Conservation (phyloP, 2,888 invertebrate genomes). For the Seira ritae region DNA sequence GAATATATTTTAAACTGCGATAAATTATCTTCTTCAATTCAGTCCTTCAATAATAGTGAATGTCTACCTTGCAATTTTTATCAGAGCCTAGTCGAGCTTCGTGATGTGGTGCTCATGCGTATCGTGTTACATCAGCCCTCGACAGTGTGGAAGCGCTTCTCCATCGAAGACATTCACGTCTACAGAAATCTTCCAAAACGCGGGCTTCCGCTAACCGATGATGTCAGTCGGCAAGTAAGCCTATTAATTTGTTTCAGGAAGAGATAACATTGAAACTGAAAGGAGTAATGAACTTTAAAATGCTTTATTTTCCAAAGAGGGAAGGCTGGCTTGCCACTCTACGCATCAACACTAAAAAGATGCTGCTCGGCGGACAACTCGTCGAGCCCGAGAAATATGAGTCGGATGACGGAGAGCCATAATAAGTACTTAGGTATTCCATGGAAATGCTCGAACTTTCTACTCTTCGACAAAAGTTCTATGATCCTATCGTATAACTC, state of each 20-base stretch:
- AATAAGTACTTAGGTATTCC: too few species aligned
- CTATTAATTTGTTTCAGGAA: not conserved
- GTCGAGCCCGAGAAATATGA: constrained; percentile 71
- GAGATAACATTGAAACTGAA: not conserved
- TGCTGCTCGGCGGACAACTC: constrained; percentile 70
- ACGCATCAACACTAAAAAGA: constrained; percentile 70
- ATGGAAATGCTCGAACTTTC: too few species aligned
- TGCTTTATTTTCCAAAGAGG: constrained; percentile 56
- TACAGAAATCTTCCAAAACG: constrained; percentile 71
- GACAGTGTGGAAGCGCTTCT: constrained; percentile 75
- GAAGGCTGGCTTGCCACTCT: constrained; percentile 71
- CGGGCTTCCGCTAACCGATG: constrained; percentile 66
- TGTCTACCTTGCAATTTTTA: constrained; percentile 17
- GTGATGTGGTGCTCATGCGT: constrained; percentile 74
- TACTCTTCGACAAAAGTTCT: too few species aligned
- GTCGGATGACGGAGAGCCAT: constrained; percentile 65
- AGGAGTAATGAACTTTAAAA: constrained; percentile 16
- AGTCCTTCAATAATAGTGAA: too few species aligned
- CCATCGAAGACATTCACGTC: constrained; percentile 75
- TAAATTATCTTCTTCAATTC: too few species aligned
- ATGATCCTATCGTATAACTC: too few species aligned
- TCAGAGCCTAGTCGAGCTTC: constrained; percentile 75
- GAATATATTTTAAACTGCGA: too few species aligned
- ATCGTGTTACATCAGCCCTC: constrained; percentile 76
- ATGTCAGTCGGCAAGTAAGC: constrained; percentile 65